phyloP scores from a whole-genome alignment of 2,797 vertebrate species.

The Pipistrellus pipistrellus region DNA sequence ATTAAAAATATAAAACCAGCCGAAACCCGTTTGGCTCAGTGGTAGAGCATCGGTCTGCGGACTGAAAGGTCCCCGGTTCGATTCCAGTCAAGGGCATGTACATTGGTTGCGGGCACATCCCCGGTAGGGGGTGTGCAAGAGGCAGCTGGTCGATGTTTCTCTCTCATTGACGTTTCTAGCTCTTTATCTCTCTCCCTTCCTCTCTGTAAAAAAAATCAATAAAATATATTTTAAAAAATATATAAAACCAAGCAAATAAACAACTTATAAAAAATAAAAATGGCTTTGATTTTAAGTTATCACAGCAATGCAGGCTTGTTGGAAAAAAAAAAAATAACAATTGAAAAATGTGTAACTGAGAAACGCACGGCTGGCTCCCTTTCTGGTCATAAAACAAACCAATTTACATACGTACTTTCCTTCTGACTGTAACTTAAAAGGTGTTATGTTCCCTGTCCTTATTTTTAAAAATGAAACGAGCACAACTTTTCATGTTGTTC shows the following conservation, averaged over 20 bases:
- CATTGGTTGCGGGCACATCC: too few species aligned
- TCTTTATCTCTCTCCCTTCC: too few species aligned
- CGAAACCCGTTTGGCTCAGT: too few species aligned
- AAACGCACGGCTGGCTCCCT: background rate
- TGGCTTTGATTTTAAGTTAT: background rate
- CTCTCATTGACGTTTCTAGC: too few species aligned
- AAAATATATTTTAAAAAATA: too few species aligned
- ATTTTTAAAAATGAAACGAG: background rate
- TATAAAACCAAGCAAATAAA: background rate
- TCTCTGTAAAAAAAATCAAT: too few species aligned
- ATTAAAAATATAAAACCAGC: background rate
- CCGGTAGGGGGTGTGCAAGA: too few species aligned
- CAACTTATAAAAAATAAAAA: background rate
- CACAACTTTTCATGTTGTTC: constrained; percentile 1
- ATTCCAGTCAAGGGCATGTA: too few species aligned
- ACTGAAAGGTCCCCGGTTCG: too few species aligned
- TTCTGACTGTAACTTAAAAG: constrained; percentile 16
- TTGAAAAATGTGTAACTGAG: constrained; percentile 10
- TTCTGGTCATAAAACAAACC: background rate
- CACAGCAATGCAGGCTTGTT: background rate
- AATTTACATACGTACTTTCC: background rate
- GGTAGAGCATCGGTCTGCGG: too few species aligned
- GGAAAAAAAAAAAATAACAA: background rate
- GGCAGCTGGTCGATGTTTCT: too few species aligned
- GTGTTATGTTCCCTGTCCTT: background rate